Base-by-base conservation (phyloP, 2,888 invertebrate genomes). In the Drosophila multiciliata region DNA sequence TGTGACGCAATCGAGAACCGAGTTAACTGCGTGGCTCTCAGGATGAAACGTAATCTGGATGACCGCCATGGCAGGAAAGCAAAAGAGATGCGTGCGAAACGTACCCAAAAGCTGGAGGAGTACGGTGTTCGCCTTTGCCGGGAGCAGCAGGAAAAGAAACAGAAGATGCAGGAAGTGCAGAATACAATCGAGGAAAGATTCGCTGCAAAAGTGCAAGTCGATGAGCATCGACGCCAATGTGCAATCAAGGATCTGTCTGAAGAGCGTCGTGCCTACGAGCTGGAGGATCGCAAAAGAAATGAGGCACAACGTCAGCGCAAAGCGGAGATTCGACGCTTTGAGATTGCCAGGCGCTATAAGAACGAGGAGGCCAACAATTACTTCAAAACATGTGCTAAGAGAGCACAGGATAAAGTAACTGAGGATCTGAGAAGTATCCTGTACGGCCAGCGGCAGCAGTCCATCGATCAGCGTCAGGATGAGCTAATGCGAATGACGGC, bases 1-100 rank as follows among this genome's bases (percentile, higher is more conserved):
- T 72, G 73, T 40, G 80, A 88, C 3, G n/a, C n/a, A 9, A 82
- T 87, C 15, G 82, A 87, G 20, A 75, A 83, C 23, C 76, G 87
- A 0, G 68, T 83, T 6, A 80, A 70, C 29, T 87, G 87, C 38
- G 75, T 87, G 9, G 59, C 59, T 26, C 53, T 15, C 20, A 66
- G 70, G 7, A 62, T 75, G 1, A 32, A 57, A 6, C 74, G 80
- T 0, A 53, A 73, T 38, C 36, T 87, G 29, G 35, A 66, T 7
- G 29, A n/a, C 0, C 70, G 70, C 6, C 70, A 57, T 7, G 59
- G 50, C 1, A 40, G 50, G 0, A 75, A 89, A 15, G 29, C 69
- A 0, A 53, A 59, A 33, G 11, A 66, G 0, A 35, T 65, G 15
- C 80, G 80, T 0, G 35, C 35, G 2, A 23, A 58, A 1, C 60